phyloP scores from a whole-genome alignment of 2,888 invertebrate species.

The Auanema sp. region DNA sequence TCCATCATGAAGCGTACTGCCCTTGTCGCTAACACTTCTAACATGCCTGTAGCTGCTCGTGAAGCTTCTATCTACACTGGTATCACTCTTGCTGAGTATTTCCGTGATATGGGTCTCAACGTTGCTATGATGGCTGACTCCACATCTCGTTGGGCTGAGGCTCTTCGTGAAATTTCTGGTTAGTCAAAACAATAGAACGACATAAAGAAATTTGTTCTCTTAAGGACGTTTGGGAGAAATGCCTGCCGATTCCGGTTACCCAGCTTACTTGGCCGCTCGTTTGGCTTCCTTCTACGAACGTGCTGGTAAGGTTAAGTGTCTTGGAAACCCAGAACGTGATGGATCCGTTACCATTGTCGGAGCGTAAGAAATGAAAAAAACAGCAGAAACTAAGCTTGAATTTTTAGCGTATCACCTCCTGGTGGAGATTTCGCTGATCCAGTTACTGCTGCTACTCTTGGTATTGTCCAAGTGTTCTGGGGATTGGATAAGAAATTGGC shows the following conservation, averaged over 20 bases:
- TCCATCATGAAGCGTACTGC: constrained; percentile 99
- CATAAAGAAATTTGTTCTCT: too few species aligned
- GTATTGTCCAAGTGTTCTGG: constrained; percentile 78
- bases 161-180: constrained; percentile 95
- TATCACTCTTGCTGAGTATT: constrained; percentile 97
- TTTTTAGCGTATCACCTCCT: constrained; percentile 80
- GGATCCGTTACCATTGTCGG: constrained; percentile 99
- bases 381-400: background rate
- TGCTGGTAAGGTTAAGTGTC: constrained; percentile 86
- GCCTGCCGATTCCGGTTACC: constrained; percentile 96
- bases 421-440: constrained; percentile 99
- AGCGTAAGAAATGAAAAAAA: constrained; percentile 70
- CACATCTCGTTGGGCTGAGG: constrained; percentile 99
- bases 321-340: constrained; percentile 81
- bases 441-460: constrained; percentile 97
- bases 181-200: background rate
- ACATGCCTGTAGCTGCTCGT: constrained; percentile 99
- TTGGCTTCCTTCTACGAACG: constrained; percentile 99
- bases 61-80: constrained; percentile 99
- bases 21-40: constrained; percentile 98
- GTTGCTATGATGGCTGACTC: constrained; percentile 99
- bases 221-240: constrained; percentile 91
- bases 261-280: constrained; percentile 95
- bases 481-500: constrained; percentile 63
- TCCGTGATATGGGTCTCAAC: constrained; percentile 89